A percentile compares a stretch with the other conserved stretches of the same genome.
Conservation (phyloP, 1,140 invertebrate genomes). For the Zaprionus vittiger region DNA sequence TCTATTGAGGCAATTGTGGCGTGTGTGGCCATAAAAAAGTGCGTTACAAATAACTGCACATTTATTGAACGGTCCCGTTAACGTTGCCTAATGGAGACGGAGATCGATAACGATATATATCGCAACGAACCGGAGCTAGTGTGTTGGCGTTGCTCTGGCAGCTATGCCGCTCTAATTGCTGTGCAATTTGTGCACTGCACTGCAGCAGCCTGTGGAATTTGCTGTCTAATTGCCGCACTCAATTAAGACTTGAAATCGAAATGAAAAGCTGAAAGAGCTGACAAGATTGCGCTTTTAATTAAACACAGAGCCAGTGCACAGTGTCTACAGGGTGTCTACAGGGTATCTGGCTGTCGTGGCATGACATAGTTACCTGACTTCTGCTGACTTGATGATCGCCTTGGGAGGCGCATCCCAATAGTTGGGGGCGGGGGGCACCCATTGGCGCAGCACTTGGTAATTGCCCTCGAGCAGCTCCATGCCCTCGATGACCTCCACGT, state of each 20-base stretch:
- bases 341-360: neutral
- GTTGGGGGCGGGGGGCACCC: slow-evolving; percentile 82
- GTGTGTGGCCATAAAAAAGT: slow-evolving; percentile 79
- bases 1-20: slow-evolving; percentile 57
- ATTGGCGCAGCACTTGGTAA: slow-evolving; percentile 80
- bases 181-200: slow-evolving; percentile 61
- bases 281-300: slow-evolving; percentile 32
- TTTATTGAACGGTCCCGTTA: slow-evolving; percentile 68
- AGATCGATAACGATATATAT: slow-evolving; percentile 14
- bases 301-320: slow-evolving; percentile 16
- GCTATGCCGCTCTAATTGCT: slow-evolving; percentile 65
- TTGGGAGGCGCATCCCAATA: slow-evolving; percentile 84
- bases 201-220: slow-evolving; percentile 62
- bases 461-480: slow-evolving; percentile 84
- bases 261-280: slow-evolving; percentile 11
- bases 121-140: neutral
- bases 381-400: slow-evolving; percentile 82
- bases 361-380: slow-evolving; percentile 76
- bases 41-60: slow-evolving; percentile 78
- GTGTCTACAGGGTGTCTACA: neutral
- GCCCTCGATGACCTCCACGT: slow-evolving; percentile 83
- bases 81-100: slow-evolving; percentile 34
- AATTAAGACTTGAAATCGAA: slow-evolving; percentile 64
- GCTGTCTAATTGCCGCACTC: slow-evolving; percentile 75
- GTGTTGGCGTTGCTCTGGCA: slow-evolving; percentile 1